phyloP scores from a whole-genome alignment of 2,888 invertebrate genomes.

The Meliscaeva auricollis region DNA sequence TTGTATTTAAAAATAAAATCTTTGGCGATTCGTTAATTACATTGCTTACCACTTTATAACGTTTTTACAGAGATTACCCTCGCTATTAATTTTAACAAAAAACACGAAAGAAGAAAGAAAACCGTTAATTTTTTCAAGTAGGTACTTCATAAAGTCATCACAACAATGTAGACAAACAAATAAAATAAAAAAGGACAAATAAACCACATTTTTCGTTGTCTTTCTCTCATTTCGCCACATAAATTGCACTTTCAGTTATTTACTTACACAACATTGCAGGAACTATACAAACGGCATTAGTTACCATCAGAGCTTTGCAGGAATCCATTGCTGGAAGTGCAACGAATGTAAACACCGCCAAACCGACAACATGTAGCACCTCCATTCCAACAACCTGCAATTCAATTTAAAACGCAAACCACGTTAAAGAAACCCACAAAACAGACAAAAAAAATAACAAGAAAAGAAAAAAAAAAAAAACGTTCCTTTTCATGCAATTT shows the following conservation, averaged over 20 bases:
- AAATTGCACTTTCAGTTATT: constrained; percentile 73
- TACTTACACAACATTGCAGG: constrained; percentile 90
- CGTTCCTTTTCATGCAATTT: neutral
- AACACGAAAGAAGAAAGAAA: too few relatives aligned
- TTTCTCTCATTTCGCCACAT: neutral
- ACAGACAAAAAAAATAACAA: too few relatives aligned
- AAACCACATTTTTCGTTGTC: neutral
- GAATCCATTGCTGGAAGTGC: constrained; percentile 93
- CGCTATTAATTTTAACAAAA: too few relatives aligned
- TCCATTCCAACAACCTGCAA: constrained; percentile 89
- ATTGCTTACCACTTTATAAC: too few relatives aligned
- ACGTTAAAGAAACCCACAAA: constrained; percentile 1
- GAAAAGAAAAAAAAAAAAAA: constrained; percentile 11
- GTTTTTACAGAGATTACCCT: too few relatives aligned
- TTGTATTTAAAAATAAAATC: too few relatives aligned
- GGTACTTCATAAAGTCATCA: neutral
- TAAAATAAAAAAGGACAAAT: neutral
- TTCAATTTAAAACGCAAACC: constrained; percentile 36
- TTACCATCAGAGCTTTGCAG: constrained; percentile 92
- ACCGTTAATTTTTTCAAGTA: neutral
- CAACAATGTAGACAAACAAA: neutral
- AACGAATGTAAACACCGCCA: constrained; percentile 90
- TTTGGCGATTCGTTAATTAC: too few relatives aligned
- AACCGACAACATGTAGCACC: constrained; percentile 90
- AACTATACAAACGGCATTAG: constrained; percentile 92